A percentile compares a stretch with the other conserved stretches of the same genome.
phyloP scores from a whole-genome alignment of 2,888 invertebrate species.

The Holacanthella duospinosa region DNA sequence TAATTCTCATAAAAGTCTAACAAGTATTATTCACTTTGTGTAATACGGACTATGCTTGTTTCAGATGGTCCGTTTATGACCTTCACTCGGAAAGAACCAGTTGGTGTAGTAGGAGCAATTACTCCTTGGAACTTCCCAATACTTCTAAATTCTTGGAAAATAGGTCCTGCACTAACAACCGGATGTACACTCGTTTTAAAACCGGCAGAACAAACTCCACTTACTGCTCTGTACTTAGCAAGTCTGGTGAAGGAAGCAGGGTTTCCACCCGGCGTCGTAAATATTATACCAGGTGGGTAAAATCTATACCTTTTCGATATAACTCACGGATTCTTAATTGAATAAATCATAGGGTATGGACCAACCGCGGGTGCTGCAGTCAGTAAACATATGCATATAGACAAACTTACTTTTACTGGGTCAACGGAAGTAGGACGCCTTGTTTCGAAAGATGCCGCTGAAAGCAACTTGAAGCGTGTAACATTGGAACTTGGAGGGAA shows the following conservation, averaged over 20 bases:
- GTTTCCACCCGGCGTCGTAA: constrained; percentile 67
- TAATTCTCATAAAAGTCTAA: background rate
- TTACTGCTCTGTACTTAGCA: constrained; percentile 64
- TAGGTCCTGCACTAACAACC: constrained; percentile 49
- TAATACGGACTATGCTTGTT: too few species aligned
- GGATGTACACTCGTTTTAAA: constrained; percentile 52
- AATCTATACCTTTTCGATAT: background rate
- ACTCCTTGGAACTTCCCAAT: constrained; percentile 51
- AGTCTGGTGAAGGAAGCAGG: constrained; percentile 64
- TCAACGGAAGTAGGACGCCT: constrained; percentile 54
- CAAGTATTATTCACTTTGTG: background rate
- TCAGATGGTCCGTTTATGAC: constrained; percentile 40
- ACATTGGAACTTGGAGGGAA: constrained; percentile 82
- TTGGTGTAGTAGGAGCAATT: constrained; percentile 54
- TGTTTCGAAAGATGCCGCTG: constrained; percentile 56
- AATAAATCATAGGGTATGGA: constrained; percentile 52
- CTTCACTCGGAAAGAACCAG: constrained; percentile 52
- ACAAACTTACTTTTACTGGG: constrained; percentile 72
- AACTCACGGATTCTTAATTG: background rate
- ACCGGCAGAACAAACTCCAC: constrained; percentile 74
- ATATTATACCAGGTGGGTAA: constrained; percentile 56
- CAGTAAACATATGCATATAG: constrained; percentile 55
- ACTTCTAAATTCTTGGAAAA: constrained; percentile 52
- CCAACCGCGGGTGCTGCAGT: constrained; percentile 61
- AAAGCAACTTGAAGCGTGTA: constrained; percentile 68